A percentile compares a stretch with the other conserved stretches of the same genome.
These are phyloP conservation scores for Thumatha senex DNA, from an alignment of 2,888 invertebrate genomes.

Conservation along the genomic window DNA sequence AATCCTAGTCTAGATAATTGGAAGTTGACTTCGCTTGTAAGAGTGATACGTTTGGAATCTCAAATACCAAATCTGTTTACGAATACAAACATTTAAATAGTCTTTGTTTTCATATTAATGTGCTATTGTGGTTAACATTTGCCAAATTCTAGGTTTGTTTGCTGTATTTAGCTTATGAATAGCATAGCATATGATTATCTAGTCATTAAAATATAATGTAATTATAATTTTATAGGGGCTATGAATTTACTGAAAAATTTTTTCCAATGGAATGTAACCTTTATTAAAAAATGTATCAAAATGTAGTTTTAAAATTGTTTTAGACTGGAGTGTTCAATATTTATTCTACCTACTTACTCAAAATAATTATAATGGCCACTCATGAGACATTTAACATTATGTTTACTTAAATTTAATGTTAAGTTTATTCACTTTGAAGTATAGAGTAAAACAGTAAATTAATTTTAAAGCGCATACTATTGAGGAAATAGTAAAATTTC, in stretches of 20 bases:
- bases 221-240: constrained; percentile 8
- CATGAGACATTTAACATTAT: too few species aligned
- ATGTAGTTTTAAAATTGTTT: constrained; percentile 37
- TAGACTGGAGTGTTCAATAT: constrained; percentile 59
- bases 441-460: too few species aligned
- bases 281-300: constrained; percentile 15
- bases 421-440: too few species aligned
- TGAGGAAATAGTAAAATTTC: too few species aligned
- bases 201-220: constrained; percentile 38
- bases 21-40: constrained; percentile 87
- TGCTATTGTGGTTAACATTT: constrained; percentile 33
- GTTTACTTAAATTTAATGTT: too few species aligned
- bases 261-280: constrained; percentile 1
- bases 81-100: constrained; percentile 30
- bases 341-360: constrained; percentile 31
- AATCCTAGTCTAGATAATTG: constrained; percentile 75
- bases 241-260: constrained; percentile 1
- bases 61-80: constrained; percentile 88
- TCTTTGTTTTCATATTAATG: constrained; percentile 29
- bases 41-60: constrained; percentile 87
- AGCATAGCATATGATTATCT: constrained; percentile 30
- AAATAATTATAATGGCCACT: constrained; percentile 2
- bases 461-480: too few species aligned
- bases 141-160: constrained; percentile 40
- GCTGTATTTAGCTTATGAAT: constrained; percentile 55